These are phyloP conservation scores for Chironomus tentans DNA, from an alignment of 2,888 invertebrate species.

Conservation along the genomic window DNA sequence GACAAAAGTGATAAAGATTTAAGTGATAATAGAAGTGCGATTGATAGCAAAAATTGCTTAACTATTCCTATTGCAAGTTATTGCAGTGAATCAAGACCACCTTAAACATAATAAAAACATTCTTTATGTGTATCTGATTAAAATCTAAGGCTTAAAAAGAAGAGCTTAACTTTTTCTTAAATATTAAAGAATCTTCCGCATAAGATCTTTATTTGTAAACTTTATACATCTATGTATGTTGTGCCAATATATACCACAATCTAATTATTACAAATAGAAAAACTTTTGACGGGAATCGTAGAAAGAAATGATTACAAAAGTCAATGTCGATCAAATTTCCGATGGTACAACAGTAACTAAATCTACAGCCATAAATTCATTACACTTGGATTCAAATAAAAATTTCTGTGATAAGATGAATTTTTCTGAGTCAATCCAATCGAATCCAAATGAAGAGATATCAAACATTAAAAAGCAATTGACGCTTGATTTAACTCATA, in stretches of 20 bases:
- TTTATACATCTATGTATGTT: too few relatives aligned
- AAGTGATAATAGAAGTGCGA: background rate
- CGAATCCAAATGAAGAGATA: slow-evolving; percentile 33
- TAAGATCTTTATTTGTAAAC: too few relatives aligned
- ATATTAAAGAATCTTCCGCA: too few relatives aligned
- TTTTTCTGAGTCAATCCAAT: slow-evolving; percentile 4
- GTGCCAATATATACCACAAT: too few relatives aligned
- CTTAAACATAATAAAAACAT: slow-evolving; percentile 10
- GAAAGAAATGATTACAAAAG: background rate
- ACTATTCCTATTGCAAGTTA: slow-evolving; percentile 20
- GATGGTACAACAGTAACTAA: slow-evolving; percentile 26
- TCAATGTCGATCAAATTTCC: slow-evolving; percentile 27
- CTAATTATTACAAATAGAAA: too few relatives aligned
- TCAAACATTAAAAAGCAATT: slow-evolving; percentile 31
- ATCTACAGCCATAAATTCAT: too few relatives aligned
- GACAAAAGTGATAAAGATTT: slow-evolving; percentile 5
- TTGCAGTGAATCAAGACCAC: slow-evolving; percentile 28
- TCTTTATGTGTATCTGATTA: too few relatives aligned
- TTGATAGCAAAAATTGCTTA: slow-evolving; percentile 14
- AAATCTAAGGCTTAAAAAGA: too few relatives aligned
- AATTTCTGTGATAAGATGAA: slow-evolving; percentile 19
- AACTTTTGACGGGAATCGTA: too few relatives aligned
- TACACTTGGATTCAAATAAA: too few relatives aligned
- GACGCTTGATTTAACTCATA: slow-evolving; percentile 36
- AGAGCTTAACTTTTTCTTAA: too few relatives aligned